phyloP scores from a whole-genome alignment of 2,888 invertebrate species.

The Bedellia somnulentella region DNA sequence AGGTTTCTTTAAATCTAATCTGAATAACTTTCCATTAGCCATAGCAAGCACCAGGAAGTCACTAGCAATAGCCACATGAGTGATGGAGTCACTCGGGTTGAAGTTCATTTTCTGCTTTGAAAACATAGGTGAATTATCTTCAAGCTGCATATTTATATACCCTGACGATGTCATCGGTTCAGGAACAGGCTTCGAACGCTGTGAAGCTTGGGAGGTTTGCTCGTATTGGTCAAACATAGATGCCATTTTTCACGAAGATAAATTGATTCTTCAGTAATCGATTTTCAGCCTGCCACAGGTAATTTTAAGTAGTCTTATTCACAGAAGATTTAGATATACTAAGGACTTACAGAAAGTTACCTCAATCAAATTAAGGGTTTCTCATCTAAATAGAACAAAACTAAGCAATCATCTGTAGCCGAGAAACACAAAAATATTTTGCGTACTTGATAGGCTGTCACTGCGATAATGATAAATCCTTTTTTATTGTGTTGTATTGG shows the following conservation, averaged over 20 bases:
- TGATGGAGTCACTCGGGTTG: slow-evolving; percentile 76
- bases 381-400: too few relatives aligned
- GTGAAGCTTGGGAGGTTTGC: slow-evolving; percentile 66
- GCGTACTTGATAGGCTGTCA: too few relatives aligned
- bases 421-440: too few relatives aligned
- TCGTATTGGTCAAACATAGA: slow-evolving; percentile 85
- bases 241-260: slow-evolving; percentile 63
- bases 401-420: too few relatives aligned
- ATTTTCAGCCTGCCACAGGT: too few relatives aligned
- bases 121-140: slow-evolving; percentile 83
- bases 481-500: too few relatives aligned
- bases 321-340: too few relatives aligned
- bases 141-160: slow-evolving; percentile 57
- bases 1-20: slow-evolving; percentile 79
- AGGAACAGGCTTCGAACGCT: slow-evolving; percentile 29
- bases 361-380: too few relatives aligned
- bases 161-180: slow-evolving; percentile 54
- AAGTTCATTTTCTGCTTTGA: slow-evolving; percentile 81
- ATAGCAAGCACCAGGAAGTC: slow-evolving; percentile 83
- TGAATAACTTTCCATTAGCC: slow-evolving; percentile 77
- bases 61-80: slow-evolving; percentile 78
- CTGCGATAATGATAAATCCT: too few relatives aligned
- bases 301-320: too few relatives aligned
- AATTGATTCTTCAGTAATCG: too few relatives aligned
- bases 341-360: too few relatives aligned